Conservation (phyloP, 2,888 invertebrate genomes). For the Pyrocoelia pectoralis region DNA sequence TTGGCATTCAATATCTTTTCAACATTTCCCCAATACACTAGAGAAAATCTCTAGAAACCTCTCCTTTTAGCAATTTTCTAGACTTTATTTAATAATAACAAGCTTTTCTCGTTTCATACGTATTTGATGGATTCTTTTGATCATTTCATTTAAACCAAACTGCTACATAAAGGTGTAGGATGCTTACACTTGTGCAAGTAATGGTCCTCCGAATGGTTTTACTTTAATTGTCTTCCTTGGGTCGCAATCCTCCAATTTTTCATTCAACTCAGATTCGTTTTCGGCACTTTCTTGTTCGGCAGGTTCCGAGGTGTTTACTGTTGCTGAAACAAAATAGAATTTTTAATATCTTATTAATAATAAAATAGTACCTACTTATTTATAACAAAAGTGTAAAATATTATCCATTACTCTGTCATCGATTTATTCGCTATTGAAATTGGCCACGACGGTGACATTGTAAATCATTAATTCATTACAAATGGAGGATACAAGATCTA, state of each 20-base stretch:
- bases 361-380: no score
- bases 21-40: not conserved
- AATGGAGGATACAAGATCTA: no score
- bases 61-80: conserved; percentile 1
- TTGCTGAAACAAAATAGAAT: conserved; percentile 47
- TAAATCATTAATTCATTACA: no score
- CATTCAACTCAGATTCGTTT: conserved; percentile 47
- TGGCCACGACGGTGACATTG: no score
- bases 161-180: no score
- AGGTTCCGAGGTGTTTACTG: conserved; percentile 51
- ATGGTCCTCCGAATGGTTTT: conserved; percentile 55
- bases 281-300: conserved; percentile 51
- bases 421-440: no score
- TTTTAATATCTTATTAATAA: not conserved
- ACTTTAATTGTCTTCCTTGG: conserved; percentile 53
- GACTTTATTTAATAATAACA: conserved; percentile 2
- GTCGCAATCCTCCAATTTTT: conserved; percentile 52
- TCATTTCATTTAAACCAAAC: not conserved
- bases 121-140: not conserved
- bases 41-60: not conserved
- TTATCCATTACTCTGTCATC: no score
- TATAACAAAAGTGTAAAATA: no score
- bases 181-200: conserved; percentile 56
- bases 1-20: conserved; percentile 10
- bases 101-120: not conserved